phyloP scores from a whole-genome alignment of 1,140 invertebrate species.

The Gonatopus flavifemur region DNA sequence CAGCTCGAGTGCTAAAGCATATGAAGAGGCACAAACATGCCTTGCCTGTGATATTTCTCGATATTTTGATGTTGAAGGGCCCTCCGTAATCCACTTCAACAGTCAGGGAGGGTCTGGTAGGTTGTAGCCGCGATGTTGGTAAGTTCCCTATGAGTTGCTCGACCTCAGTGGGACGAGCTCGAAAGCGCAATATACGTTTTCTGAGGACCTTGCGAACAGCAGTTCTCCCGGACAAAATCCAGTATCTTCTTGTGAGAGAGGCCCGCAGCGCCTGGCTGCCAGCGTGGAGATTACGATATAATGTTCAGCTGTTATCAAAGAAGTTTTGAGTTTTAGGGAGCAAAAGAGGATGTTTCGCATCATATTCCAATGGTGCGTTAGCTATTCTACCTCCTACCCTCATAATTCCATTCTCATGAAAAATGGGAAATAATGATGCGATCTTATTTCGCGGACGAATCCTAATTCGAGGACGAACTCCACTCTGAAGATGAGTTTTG shows the following conservation, averaged over 20 bases:
- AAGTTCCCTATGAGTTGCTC: not conserved
- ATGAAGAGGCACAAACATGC: conserved; percentile 34
- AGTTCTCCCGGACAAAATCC: not conserved
- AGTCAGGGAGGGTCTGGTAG: not conserved
- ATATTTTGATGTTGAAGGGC: conserved; percentile 5
- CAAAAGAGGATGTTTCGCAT: not conserved
- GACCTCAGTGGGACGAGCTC: not conserved
- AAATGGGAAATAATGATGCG: not conserved
- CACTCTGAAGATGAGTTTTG: too few relatives aligned
- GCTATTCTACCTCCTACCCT: not conserved
- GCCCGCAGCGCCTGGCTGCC: not conserved
- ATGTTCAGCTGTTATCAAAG: not conserved
- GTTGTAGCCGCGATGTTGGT: not conserved
- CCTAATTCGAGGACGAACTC: too few relatives aligned
- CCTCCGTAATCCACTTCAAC: not conserved
- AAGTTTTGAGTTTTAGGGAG: not conserved
- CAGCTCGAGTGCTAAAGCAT: conserved; percentile 26
- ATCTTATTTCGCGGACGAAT: too few relatives aligned
- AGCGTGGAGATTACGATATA: not conserved
- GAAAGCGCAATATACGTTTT: not conserved
- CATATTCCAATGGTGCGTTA: not conserved
- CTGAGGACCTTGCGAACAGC: not conserved
- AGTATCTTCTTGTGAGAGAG: not conserved
- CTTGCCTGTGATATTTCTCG: conserved; percentile 18
- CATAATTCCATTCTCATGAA: not conserved